These are phyloP conservation scores for Siderastrea radians DNA, from an alignment of 92 coral and sea anemone genomes.

Conservation along the genomic window DNA sequence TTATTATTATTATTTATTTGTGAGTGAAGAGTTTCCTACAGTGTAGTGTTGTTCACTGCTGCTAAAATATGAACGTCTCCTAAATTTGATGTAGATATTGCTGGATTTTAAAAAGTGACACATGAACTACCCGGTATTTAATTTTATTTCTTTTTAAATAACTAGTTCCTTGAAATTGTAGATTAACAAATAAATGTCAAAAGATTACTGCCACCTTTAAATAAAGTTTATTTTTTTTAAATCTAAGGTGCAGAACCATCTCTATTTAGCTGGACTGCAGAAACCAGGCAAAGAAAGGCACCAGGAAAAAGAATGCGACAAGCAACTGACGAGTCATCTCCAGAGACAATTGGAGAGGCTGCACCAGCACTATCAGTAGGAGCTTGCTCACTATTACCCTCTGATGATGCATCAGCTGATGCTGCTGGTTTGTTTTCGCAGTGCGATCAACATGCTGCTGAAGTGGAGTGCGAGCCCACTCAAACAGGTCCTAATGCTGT, in stretches of 20 bases:
- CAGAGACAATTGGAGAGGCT: slow-evolving; percentile 2
- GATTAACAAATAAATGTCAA: too few relatives aligned
- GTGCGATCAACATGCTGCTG: slow-evolving; percentile 19
- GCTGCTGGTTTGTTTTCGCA: slow-evolving; percentile 17
- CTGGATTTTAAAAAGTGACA: too few relatives aligned
- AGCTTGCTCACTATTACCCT: neutral
- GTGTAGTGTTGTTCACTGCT: neutral
- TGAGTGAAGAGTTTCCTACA: neutral
- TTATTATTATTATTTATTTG: too few relatives aligned
- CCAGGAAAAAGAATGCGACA: slow-evolving; percentile 19
- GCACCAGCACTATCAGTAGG: slow-evolving; percentile 3
- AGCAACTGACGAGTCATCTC: slow-evolving; percentile 6
- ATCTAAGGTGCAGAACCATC: slow-evolving; percentile 30
- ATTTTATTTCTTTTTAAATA: neutral
- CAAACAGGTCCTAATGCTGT: slow-evolving; percentile 13
- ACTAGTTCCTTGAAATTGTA: neutral
- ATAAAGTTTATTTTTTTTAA: neutral
- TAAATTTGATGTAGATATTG: too few relatives aligned
- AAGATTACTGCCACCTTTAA: neutral
- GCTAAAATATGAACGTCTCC: neutral
- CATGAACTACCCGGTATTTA: neutral
- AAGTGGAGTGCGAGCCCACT: slow-evolving; percentile 14
- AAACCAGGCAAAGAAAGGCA: slow-evolving; percentile 21
- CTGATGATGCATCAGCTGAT: slow-evolving; percentile 15
- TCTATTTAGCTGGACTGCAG: slow-evolving; percentile 21